Evolutionary conservation across 2,113 vertebrate species (phyloP), one percentile per base, ranked within the genome.

Genomic region (Pangasianodon hypophthalmus): DNA sequence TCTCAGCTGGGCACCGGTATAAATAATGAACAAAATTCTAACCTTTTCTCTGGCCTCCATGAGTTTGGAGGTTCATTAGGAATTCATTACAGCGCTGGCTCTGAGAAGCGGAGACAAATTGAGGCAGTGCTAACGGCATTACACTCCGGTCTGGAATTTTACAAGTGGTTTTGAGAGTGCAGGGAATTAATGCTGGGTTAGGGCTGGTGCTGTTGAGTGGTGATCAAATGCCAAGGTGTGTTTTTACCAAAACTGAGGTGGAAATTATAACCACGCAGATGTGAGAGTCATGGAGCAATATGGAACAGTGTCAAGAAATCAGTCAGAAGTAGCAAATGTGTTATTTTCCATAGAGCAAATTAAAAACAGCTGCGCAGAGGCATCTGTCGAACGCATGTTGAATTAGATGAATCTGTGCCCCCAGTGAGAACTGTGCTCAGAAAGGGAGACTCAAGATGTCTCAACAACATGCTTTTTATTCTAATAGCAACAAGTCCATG

Each of bases 141-240:
- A 93, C 86, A 88, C 50, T 88, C 6, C 19, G 64, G 84, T 82
- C 81, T 88, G 90, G 50, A 92, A 94, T 92, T 91, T 93, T 87
- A 90, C 92, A 58, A 82, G 89, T 32, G 50, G 37, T 60, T 69
- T 67, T 75, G 77, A 56, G 48, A 92, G 56, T 13, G 44, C 90
- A 32, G 10, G 29, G 86, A 29, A 79, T 69, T 88, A 10, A 84
- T 46, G 73, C 85, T 73, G 24, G 21, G 75, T 69, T 88, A 10
- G 82, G 41, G 73, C 85, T 73, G 24, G 21, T 44, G 32, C 37
- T 21, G 24, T 58, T 67, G 9, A 16, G 8, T 37, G 11, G n/a
- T 5, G 48, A 69, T 81, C 71, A 56, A 87, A 87, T n/a, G 16
- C 56, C 56, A 24, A 50, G 82, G 50, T 58, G 32, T 21, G 2